Percentiles rank a stretch among this genome's conserved stretches.
phyloP scores from a whole-genome alignment of 1,140 invertebrate genomes.

The Nylanderia fulva region DNA sequence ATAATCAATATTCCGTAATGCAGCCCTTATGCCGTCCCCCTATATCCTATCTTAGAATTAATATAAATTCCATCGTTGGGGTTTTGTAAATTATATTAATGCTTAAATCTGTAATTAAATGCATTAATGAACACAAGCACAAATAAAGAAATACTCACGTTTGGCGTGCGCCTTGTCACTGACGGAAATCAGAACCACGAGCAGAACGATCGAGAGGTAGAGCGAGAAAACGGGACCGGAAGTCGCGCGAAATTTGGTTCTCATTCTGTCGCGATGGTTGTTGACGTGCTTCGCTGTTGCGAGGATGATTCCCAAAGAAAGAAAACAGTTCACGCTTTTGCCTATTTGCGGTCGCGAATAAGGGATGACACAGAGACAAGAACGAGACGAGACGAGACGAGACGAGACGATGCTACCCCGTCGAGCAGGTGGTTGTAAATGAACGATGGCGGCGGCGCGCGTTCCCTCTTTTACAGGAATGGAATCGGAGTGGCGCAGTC shows the following conservation, averaged over 20 bases:
- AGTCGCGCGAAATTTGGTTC: slow-evolving; percentile 46
- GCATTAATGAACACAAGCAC: background rate
- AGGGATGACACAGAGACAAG: slow-evolving; percentile 40
- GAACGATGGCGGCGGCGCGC: slow-evolving; percentile 76
- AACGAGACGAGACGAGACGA: too few relatives aligned
- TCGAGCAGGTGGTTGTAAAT: slow-evolving; percentile 81
- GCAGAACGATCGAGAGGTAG: slow-evolving; percentile 53
- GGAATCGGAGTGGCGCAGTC: slow-evolving; percentile 78
- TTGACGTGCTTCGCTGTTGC: background rate
- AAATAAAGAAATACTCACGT: slow-evolving; percentile 70
- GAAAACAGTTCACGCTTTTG: background rate
- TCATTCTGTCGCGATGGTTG: slow-evolving; percentile 60
- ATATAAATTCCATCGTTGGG: background rate
- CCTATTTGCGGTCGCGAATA: too few relatives aligned
- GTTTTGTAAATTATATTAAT: background rate
- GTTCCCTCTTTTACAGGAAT: slow-evolving; percentile 76
- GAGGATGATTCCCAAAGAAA: background rate
- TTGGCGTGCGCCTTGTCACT: slow-evolving; percentile 64
- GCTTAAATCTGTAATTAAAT: background rate
- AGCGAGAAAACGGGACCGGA: slow-evolving; percentile 63
- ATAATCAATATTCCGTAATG: background rate
- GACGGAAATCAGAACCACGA: slow-evolving; percentile 64
- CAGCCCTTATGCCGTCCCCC: background rate
- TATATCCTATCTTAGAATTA: background rate
- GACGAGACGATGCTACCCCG: slow-evolving; percentile 70